Conservation (phyloP, 2,888 invertebrate genomes). For the Nomada flava region DNA sequence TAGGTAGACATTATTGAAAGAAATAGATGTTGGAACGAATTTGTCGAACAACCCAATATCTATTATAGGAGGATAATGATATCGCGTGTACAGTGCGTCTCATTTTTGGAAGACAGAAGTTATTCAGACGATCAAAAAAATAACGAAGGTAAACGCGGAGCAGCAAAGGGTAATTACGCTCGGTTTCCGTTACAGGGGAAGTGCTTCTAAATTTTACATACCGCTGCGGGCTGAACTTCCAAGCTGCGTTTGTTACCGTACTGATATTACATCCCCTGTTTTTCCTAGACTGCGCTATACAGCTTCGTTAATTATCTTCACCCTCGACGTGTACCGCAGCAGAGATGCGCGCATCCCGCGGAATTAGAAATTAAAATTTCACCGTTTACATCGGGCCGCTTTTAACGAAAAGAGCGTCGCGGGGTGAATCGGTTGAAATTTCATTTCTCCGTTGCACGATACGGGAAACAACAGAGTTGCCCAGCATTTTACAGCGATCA, state of each 20-base stretch:
- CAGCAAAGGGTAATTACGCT: constrained; percentile 30
- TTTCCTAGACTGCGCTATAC: constrained; percentile 36
- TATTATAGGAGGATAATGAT: neutral
- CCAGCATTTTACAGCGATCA: constrained; percentile 5
- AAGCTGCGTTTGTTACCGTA: constrained; percentile 17
- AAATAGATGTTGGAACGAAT: too few species aligned
- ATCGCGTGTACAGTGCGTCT: neutral
- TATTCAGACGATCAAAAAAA: neutral
- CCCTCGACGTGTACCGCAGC: neutral
- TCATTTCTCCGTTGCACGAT: constrained; percentile 2
- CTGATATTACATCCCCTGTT: constrained; percentile 42
- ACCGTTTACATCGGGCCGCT: constrained; percentile 59
- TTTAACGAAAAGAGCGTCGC: constrained; percentile 13
- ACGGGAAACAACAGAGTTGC: constrained; percentile 18
- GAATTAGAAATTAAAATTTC: constrained; percentile 71
- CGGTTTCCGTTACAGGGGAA: constrained; percentile 38
- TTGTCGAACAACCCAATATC: too few species aligned
- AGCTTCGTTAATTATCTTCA: constrained; percentile 56
- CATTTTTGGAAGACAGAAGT: neutral
- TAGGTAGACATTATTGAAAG: too few species aligned
- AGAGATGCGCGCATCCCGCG: constrained; percentile 26
- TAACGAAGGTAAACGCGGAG: constrained; percentile 19
- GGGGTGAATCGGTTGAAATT: neutral
- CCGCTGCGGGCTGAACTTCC: constrained; percentile 12
- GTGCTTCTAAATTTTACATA: constrained; percentile 44